Percentiles rank a stretch among this genome's conserved stretches.
These are phyloP conservation scores for Leptopilina myrica DNA, from an alignment of 2,888 invertebrate species.

Conservation along the genomic window DNA sequence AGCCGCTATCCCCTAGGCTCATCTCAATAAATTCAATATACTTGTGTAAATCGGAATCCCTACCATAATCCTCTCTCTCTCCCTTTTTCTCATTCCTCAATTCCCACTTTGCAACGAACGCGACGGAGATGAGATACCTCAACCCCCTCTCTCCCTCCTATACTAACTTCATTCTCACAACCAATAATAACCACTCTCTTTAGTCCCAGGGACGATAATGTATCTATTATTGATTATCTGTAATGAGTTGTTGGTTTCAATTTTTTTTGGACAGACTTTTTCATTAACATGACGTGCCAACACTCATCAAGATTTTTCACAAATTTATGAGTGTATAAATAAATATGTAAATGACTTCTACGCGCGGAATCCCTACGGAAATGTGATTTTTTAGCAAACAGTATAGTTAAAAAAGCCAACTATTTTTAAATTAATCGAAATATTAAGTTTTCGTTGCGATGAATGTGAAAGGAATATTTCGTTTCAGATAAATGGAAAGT, in stretches of 20 bases:
- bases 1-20: constrained; percentile 75
- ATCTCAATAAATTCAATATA: constrained; percentile 78
- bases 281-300: constrained; percentile 41
- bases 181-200: background rate
- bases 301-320: constrained; percentile 42
- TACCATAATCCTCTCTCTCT: constrained; percentile 48
- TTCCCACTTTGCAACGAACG: constrained; percentile 50
- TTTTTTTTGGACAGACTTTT: constrained; percentile 43
- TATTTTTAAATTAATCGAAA: constrained; percentile 20
- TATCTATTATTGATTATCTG: constrained; percentile 73
- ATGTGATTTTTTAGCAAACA: constrained; percentile 20
- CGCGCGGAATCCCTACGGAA: constrained; percentile 39
- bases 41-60: constrained; percentile 75
- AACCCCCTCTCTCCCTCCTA: constrained; percentile 44
- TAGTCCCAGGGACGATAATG: constrained; percentile 62
- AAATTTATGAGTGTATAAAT: constrained; percentile 3
- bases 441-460: background rate
- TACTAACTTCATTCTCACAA: constrained; percentile 30
- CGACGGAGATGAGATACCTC: constrained; percentile 69
- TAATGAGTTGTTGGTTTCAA: constrained; percentile 65
- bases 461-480: background rate
- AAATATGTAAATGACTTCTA: constrained; percentile 20
- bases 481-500: too few relatives aligned
- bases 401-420: background rate
- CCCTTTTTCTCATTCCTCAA: constrained; percentile 51